Conservation (phyloP, 2,888 invertebrate species). For the Alloplasta piceator region DNA sequence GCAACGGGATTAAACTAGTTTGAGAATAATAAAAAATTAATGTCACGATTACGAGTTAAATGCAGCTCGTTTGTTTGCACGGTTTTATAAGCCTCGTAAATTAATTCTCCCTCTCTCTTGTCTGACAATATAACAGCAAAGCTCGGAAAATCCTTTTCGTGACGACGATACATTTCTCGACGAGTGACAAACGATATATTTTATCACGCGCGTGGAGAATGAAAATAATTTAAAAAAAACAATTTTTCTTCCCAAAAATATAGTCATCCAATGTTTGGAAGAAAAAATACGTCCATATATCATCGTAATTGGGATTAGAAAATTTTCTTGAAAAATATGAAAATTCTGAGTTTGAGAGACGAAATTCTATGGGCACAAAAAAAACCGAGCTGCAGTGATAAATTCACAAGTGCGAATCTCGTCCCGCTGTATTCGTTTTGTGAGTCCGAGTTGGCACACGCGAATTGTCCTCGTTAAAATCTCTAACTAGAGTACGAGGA, state of each 20-base stretch:
- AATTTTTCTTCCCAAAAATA: not conserved
- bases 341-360: not conserved
- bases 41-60: not conserved
- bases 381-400: conserved; percentile 1
- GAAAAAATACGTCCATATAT: not conserved
- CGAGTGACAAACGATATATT: conserved; percentile 16
- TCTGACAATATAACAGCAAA: not conserved
- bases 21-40: too few relatives aligned
- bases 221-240: not conserved
- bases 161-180: not conserved
- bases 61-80: not conserved
- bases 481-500: conserved; percentile 59
- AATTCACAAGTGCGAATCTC: conserved; percentile 26
- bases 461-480: conserved; percentile 58
- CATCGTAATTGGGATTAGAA: not conserved
- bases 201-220: conserved; percentile 8
- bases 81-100: conserved; percentile 15
- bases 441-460: conserved; percentile 52
- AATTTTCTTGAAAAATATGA: too few relatives aligned
- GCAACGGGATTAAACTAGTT: too few relatives aligned
- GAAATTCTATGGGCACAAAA: not conserved
- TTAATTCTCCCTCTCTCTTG: conserved; percentile 2
- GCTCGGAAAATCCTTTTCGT: conserved; percentile 12
- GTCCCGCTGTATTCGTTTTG: conserved; percentile 14
- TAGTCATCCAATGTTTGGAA: not conserved